These are phyloP conservation scores for Sycobia sp. DNA, from an alignment of 1,140 invertebrate genomes.

Conservation along the genomic window DNA sequence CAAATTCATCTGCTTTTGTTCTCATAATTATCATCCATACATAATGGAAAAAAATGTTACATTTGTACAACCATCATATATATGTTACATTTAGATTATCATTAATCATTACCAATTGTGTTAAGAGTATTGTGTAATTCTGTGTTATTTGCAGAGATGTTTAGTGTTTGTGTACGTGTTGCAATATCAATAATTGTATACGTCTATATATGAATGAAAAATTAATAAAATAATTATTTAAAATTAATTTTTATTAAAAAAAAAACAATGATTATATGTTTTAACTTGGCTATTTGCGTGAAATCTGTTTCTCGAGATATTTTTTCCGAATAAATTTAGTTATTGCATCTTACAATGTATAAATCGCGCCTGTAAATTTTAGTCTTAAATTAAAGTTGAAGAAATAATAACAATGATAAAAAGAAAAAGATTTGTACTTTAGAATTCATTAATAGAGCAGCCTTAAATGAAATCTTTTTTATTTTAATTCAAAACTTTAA, in stretches of 20 bases:
- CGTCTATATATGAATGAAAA: constrained; percentile 48
- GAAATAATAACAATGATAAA: too few species aligned
- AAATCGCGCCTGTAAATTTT: background rate
- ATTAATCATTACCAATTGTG: constrained; percentile 53
- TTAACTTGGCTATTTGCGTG: constrained; percentile 41
- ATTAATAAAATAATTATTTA: too few species aligned
- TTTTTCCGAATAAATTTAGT: constrained; percentile 4
- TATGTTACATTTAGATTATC: constrained; percentile 60
- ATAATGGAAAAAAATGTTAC: constrained; percentile 62
- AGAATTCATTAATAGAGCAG: too few species aligned
- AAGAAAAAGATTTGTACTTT: too few species aligned
- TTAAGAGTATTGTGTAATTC: constrained; percentile 22
- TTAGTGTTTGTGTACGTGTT: constrained; percentile 23
- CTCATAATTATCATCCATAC: constrained; percentile 48
- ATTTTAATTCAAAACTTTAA: too few species aligned
- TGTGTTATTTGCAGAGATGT: constrained; percentile 18
- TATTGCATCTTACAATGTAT: background rate
- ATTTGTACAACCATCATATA: constrained; percentile 62
- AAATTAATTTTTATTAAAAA: constrained; percentile 40
- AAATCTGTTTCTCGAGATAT: constrained; percentile 22
- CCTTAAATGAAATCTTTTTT: too few species aligned
- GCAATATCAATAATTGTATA: too few species aligned
- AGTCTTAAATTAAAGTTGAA: background rate
- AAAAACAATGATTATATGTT: constrained; percentile 40
- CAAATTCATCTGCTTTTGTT: constrained; percentile 40